phyloP scores from a whole-genome alignment of 2,797 vertebrate species.

The Xerus rutilus region DNA sequence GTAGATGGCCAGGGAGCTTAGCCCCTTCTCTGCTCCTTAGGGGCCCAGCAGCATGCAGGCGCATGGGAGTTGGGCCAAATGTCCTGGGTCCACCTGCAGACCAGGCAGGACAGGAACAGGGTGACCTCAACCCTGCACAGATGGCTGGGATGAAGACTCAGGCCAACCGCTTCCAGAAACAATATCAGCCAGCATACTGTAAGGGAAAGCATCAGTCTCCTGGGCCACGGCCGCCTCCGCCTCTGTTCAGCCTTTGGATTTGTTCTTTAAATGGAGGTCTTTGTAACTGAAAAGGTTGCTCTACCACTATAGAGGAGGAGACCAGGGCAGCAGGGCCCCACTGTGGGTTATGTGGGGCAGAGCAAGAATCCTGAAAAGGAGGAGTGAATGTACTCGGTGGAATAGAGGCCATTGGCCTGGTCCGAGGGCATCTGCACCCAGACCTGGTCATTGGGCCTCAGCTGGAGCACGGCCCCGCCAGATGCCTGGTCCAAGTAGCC shows the following conservation, averaged over 20 bases:
- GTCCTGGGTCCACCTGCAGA: conserved; percentile 42
- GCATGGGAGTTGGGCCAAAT: background rate
- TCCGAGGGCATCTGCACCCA: conserved; percentile 99
- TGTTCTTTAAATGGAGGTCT: conserved; percentile 86
- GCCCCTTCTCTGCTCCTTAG: background rate
- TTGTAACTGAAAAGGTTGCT: conserved; percentile 78
- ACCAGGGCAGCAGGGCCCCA: conserved; percentile 75
- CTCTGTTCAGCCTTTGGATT: conserved; percentile 85
- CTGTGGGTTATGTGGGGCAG: conserved; percentile 96
- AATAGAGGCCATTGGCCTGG: conserved; percentile 99
- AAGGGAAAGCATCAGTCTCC: conserved; percentile 58
- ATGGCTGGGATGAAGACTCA: background rate
- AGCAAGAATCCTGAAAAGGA: conserved; percentile 99
- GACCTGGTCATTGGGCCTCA: conserved; percentile 98
- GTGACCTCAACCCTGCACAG: background rate
- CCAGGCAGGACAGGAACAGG: conserved; percentile 1
- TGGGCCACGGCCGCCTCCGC: conserved; percentile 27
- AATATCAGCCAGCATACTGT: background rate
- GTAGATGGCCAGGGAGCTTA: background rate
- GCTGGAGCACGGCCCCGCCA: conserved; percentile 97
- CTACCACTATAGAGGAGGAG: conserved; percentile 74
- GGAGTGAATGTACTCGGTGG: conserved; percentile 99
- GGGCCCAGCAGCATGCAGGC: conserved; percentile 6
- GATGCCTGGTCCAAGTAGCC: conserved; percentile 99
- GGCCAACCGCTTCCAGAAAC: conserved; percentile 69